Evolutionary conservation across 1,140 invertebrate species (phyloP).

Genomic region (Zaprionus africanus): DNA sequence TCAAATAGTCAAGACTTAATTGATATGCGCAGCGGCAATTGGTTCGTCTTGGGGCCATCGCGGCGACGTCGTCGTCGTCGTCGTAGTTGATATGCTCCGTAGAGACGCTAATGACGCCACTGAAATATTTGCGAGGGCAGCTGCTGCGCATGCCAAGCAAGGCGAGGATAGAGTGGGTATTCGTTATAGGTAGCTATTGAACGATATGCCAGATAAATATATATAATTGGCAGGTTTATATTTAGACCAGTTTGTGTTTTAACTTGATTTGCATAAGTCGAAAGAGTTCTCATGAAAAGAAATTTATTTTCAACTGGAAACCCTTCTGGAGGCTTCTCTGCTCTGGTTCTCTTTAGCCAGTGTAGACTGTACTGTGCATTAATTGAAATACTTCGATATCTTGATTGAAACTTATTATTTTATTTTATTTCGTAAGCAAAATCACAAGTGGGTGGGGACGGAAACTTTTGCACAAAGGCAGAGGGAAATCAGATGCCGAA

Average conservation of each 20-base stretch:
- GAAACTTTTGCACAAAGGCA: not conserved
- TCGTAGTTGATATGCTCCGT: conserved; percentile 51
- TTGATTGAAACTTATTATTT: conserved; percentile 40
- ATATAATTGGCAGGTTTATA: not conserved
- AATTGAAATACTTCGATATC: conserved; percentile 20
- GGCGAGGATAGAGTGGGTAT: conserved; percentile 10
- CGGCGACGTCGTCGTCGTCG: conserved; percentile 44
- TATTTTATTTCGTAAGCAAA: conserved; percentile 61
- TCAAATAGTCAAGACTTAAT: conserved; percentile 39
- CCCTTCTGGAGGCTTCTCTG: not conserved
- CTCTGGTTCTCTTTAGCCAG: not conserved
- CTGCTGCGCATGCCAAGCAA: conserved; percentile 52
- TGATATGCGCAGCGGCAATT: conserved; percentile 59
- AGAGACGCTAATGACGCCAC: conserved; percentile 68
- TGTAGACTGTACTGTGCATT: not conserved
- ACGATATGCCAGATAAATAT: not conserved
- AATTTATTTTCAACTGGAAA: too few species aligned
- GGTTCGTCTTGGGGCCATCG: conserved; percentile 57
- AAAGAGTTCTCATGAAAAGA: not conserved
- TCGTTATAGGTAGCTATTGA: not conserved
- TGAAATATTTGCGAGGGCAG: conserved; percentile 50
- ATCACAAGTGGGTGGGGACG: conserved; percentile 50
- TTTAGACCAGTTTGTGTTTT: not conserved
- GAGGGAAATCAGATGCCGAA: conserved; percentile 35
- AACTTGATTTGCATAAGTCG: not conserved